Base-by-base conservation (phyloP, 1,140 invertebrate species). In the Polyergus mexicanus region DNA sequence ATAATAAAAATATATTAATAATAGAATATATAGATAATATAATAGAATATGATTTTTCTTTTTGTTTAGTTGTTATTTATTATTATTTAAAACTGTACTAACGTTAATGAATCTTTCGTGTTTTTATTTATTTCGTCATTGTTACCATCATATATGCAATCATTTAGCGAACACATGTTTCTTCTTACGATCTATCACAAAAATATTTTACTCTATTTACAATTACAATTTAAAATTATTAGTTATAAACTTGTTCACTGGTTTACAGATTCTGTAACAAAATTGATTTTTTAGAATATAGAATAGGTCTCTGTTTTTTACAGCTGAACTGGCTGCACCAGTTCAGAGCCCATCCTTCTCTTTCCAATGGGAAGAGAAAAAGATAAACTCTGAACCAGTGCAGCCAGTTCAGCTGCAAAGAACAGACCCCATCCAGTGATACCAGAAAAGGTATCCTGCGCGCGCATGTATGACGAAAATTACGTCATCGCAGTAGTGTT, bases 91-190 rank as follows among this genome's bases (percentile, higher is more conserved):
- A n/a, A 66, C 0, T 25, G n/a, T 66, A 84, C 28, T 78, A 58
- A 84, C n/a, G 10, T 16, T 13, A 10, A 65, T 75, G 3, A n/a
- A 13, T 80, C 22, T 74, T 35, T 25, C 3, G 0, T 0, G 10
- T 13, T 32, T 28, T 68, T 19, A 16, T n/a, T 2, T 22, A 13
- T 25, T 19, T 63, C 60, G 5, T 58, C 60, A 3, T 38, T 41
- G 41, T 56, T 60, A 16, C 7, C 44, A 44, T 85, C 60, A n/a
- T 16, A 87, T 7, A 11, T 58, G 16, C 54, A 63, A 8, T 13
- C 16, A 1, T 75, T 89, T 35, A 87, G 19, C 1, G 88, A 62
- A 69, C 88, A 89, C 88, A 89, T 89, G 16, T 35, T 81, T 8
- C 0, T 25, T 35, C 60, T 16, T 19, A 4, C 8, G 32, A 22